phyloP scores from a whole-genome alignment of 2,113 vertebrate species.

The Galeopterus variegatus region DNA sequence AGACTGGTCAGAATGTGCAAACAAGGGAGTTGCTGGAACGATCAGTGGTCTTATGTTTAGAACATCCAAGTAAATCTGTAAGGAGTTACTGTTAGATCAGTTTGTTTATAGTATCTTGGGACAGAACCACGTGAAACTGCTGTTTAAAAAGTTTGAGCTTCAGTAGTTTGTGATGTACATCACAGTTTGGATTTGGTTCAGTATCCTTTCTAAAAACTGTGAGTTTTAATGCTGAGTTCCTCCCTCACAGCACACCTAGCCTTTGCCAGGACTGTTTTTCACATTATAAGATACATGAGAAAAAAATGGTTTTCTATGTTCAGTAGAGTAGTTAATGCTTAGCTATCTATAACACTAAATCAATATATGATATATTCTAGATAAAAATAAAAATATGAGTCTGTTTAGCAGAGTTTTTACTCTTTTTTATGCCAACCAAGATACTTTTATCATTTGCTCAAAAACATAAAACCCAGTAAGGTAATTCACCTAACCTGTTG shows the following conservation, averaged over 20 bases:
- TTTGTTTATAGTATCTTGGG: background rate
- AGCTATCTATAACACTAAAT: background rate
- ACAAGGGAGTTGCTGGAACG: background rate
- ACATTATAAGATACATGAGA: background rate
- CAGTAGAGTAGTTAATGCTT: background rate
- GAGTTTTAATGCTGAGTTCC: background rate
- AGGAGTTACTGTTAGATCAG: background rate
- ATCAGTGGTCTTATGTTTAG: background rate
- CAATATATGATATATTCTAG: background rate
- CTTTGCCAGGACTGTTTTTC: background rate
- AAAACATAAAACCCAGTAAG: constrained; percentile 13
- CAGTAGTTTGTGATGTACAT: background rate
- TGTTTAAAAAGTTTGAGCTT: background rate
- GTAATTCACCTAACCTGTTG: background rate
- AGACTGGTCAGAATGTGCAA: background rate
- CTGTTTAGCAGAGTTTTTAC: background rate
- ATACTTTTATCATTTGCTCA: background rate
- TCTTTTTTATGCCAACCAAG: constrained; percentile 8
- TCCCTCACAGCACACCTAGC: background rate
- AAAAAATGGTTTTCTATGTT: background rate
- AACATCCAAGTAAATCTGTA: background rate
- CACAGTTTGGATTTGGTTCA: background rate
- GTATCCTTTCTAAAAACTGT: background rate
- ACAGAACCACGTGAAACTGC: background rate
- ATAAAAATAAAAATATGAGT: background rate